Conservation (phyloP, 2,797 vertebrate species). For the Gymnocypris eckloni region DNA sequence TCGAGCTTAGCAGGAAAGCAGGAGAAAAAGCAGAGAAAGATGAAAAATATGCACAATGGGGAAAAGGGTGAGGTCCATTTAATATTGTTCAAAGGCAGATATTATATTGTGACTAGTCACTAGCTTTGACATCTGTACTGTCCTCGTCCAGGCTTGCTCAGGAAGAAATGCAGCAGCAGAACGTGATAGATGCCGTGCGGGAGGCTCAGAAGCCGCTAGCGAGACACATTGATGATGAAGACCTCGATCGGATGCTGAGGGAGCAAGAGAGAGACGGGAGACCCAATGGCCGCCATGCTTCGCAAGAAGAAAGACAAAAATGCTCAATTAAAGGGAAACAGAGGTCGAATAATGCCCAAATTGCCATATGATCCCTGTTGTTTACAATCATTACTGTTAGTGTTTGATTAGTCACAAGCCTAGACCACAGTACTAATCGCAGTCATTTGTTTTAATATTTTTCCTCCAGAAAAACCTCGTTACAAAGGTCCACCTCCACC, state of each 20-base stretch:
- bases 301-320: constrained; percentile 87
- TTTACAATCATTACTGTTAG: neutral
- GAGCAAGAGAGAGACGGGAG: constrained; percentile 93
- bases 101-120: neutral
- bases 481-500: constrained; percentile 92
- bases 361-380: neutral
- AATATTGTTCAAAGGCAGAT: neutral
- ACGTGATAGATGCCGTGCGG: constrained; percentile 84
- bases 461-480: constrained; percentile 81
- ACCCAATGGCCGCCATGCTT: constrained; percentile 95
- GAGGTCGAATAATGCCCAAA: constrained; percentile 47
- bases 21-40: constrained; percentile 84
- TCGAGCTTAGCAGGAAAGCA: constrained; percentile 82
- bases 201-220: constrained; percentile 95
- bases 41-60: constrained; percentile 93
- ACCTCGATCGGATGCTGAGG: constrained; percentile 92
- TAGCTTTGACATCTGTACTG: neutral
- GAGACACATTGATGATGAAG: constrained; percentile 89
- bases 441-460: constrained; percentile 14
- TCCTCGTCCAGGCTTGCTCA: constrained; percentile 85
- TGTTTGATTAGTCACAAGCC: neutral
- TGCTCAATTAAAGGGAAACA: constrained; percentile 74
- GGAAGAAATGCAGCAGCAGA: constrained; percentile 88
- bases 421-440: neutral
- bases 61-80: constrained; percentile 84